Evolutionary conservation across 2,888 invertebrate species (phyloP), one percentile per base, ranked within the genome.

Genomic region (Aphidius colemani): DNA sequence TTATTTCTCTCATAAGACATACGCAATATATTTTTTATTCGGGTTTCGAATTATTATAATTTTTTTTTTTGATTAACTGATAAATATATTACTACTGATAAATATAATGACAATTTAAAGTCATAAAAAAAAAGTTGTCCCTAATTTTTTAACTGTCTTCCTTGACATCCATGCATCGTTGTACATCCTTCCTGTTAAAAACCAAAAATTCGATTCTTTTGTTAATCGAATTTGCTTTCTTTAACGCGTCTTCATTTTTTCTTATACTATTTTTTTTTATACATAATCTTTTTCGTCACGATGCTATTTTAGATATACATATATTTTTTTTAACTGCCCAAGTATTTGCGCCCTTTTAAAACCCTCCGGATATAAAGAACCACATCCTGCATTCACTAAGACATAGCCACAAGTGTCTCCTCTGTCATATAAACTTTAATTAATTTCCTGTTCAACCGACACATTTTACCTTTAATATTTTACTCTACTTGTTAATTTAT

Each of bases 181-280:
- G 73, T 64, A 67, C 74, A 73, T 75, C 75, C 74, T 72, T 76
- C 75, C 74, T 72, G 69, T 66, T 61, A 45, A 40, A n/a, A 13
- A 60, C 5, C 5, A 30, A n/a, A 18, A 13, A 56, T 62, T 65
- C 61, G 11, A 60, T 64, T 69, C 66, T 57, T 67, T 68, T 58
- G 59, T 59, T 50, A 60, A 58, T 49, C 43, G 64, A 61, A 61
- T 51, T 59, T 49, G 61, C 66, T 72, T 68, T 59, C 58, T 70
- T 63, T 61, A 58, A 57, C 61, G 55, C 62, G 62, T 60, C 43
- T 64, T 69, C 66, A 66, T 67, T 68, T 65, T 72, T 70, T 68
- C 64, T 70, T 68, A 64, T 18, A 30, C 5, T 30, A 30, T 30
- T 30, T 30, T 30, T 30, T 30, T 30, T 5, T 30, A 5, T 30